Conservation (phyloP, 2,113 vertebrate genomes). For the Erythrocercus mccallii region DNA sequence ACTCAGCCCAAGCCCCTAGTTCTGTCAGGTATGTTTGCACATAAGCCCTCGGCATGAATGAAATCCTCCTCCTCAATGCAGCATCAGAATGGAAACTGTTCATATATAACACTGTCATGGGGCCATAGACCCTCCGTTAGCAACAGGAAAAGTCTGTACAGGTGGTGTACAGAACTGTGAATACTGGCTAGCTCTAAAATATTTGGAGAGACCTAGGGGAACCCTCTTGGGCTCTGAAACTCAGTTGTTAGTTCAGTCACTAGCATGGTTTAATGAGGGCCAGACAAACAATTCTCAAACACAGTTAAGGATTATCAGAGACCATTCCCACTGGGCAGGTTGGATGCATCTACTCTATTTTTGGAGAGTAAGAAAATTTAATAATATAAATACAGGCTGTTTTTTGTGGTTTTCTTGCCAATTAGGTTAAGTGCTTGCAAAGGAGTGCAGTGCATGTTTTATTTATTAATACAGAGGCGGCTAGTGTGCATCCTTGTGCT, state of each 20-base stretch:
- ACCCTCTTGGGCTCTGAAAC: background rate
- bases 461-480: background rate
- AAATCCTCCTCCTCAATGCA: background rate
- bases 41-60: background rate
- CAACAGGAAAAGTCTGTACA: background rate
- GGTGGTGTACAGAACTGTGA: background rate
- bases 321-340: background rate
- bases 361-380: background rate
- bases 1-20: background rate
- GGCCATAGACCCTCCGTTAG: background rate
- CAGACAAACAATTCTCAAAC: background rate
- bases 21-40: background rate
- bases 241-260: background rate
- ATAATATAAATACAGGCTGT: background rate
- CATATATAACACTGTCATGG: background rate
- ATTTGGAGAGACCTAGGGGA: background rate
- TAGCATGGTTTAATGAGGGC: background rate
- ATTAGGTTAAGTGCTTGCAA: background rate
- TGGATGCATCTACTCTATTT: background rate
- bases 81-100: background rate
- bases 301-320: background rate
- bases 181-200: background rate
- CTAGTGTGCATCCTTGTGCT: background rate
- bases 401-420: background rate
- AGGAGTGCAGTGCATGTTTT: background rate